These are phyloP conservation scores for Epirrita christyi DNA, from an alignment of 2,888 invertebrate species.

Conservation along the genomic window DNA sequence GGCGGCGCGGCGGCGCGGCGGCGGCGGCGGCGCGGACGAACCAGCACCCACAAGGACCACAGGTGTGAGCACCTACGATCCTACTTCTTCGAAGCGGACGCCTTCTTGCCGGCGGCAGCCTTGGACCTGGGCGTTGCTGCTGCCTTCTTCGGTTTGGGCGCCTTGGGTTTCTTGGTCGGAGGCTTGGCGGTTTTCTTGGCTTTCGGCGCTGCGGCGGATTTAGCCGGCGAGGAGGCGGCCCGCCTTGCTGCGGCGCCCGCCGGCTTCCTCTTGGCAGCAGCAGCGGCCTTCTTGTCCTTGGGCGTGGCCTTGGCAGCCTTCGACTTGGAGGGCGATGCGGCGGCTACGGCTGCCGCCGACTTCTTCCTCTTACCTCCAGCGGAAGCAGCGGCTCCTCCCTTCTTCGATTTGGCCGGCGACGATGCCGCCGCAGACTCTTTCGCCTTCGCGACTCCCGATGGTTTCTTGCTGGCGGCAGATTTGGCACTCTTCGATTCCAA, in stretches of 20 bases:
- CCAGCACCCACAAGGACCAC: not conserved
- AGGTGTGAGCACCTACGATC: slow-evolving; percentile 15
- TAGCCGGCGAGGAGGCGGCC: slow-evolving; percentile 24
- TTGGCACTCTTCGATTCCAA: slow-evolving; percentile 21
- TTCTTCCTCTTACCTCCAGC: slow-evolving; percentile 43
- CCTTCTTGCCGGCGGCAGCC: slow-evolving; percentile 49
- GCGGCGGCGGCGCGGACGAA: not conserved
- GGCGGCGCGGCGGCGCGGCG: not conserved
- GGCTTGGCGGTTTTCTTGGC: slow-evolving; percentile 51
- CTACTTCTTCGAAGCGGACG: slow-evolving; percentile 44
- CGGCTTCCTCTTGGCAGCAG: slow-evolving; percentile 40
- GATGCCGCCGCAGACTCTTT: slow-evolving; percentile 42
- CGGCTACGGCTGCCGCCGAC: slow-evolving; percentile 14
- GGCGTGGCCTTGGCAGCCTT: slow-evolving; percentile 29
- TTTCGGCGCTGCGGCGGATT: slow-evolving; percentile 48
- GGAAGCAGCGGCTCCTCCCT: slow-evolving; percentile 21
- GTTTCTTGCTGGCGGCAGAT: slow-evolving; percentile 37
- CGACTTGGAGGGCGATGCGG: slow-evolving; percentile 46
- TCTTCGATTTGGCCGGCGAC: not conserved
- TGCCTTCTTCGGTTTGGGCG: slow-evolving; percentile 51
- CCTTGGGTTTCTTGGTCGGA: slow-evolving; percentile 60
- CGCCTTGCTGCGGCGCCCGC: slow-evolving; percentile 14
- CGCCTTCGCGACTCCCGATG: slow-evolving; percentile 34
- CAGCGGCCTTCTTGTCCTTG: slow-evolving; percentile 27
- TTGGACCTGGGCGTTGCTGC: slow-evolving; percentile 22